Evolutionary conservation across 2,113 vertebrate genomes (phyloP).

Genomic region (Caranx melampygus): DNA sequence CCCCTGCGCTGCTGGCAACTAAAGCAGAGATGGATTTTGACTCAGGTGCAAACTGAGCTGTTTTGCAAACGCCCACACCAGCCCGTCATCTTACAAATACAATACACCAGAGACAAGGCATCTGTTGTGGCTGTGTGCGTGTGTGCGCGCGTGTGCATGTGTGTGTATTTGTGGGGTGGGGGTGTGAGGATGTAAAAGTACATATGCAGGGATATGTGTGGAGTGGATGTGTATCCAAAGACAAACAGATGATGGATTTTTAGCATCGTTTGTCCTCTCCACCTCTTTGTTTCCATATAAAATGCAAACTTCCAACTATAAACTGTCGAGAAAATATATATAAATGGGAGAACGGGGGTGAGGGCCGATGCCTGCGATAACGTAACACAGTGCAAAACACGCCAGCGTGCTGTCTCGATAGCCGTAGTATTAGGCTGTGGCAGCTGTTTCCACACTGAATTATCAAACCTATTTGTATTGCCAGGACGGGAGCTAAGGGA

Average conservation of each 20-base stretch:
- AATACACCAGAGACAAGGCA: constrained; percentile 80
- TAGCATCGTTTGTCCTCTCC: constrained; percentile 20
- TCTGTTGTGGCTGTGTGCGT: constrained; percentile 69
- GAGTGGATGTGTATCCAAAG: constrained; percentile 37
- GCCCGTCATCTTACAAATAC: constrained; percentile 76
- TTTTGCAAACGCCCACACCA: constrained; percentile 77
- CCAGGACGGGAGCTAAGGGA: constrained; percentile 64
- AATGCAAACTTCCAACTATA: constrained; percentile 16
- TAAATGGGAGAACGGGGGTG: background rate
- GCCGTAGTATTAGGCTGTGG: constrained; percentile 31
- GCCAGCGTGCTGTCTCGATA: constrained; percentile 21
- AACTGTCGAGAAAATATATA: background rate
- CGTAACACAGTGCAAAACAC: background rate
- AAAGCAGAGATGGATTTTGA: constrained; percentile 75
- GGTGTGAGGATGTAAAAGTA: constrained; percentile 16
- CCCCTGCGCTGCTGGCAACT: constrained; percentile 60
- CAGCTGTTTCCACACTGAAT: constrained; percentile 69
- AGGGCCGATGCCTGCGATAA: background rate
- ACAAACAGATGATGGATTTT: constrained; percentile 46
- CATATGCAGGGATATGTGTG: background rate
- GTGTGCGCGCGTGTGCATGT: constrained; percentile 25
- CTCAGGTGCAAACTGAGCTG: constrained; percentile 80
- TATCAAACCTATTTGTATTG: constrained; percentile 67
- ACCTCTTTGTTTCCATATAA: constrained; percentile 20
- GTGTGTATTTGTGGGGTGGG: background rate